phyloP scores from a whole-genome alignment of 1,140 invertebrate species.

The Drosophila simulans region DNA sequence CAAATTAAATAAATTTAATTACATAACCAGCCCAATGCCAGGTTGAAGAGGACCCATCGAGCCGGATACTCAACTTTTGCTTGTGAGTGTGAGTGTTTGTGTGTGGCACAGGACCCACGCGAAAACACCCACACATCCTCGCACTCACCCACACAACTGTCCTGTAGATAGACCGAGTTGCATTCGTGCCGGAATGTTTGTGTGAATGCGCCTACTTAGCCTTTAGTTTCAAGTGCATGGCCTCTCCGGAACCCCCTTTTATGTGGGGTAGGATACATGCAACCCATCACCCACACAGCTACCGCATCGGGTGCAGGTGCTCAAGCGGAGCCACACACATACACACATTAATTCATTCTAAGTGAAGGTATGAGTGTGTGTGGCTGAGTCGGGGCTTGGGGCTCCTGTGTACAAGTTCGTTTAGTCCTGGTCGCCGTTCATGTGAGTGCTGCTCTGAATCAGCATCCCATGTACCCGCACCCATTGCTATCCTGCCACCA shows the following conservation, averaged over 20 bases:
- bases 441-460: conserved; percentile 49
- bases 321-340: conserved; percentile 24
- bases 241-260: conserved; percentile 22
- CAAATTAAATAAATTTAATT: conserved; percentile 44
- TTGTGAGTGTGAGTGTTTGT: conserved; percentile 25
- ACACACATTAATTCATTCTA: conserved; percentile 14
- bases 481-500: neutral
- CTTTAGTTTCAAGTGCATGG: conserved; percentile 55
- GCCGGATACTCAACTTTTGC: conserved; percentile 59
- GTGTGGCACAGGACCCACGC: neutral
- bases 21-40: conserved; percentile 35
- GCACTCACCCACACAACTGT: neutral
- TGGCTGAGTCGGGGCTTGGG: conserved; percentile 33
- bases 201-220: conserved; percentile 53
- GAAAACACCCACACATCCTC: conserved; percentile 10
- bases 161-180: conserved; percentile 49
- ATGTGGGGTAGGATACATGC: neutral
- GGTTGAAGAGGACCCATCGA: conserved; percentile 13
- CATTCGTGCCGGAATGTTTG: conserved; percentile 42
- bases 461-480: conserved; percentile 7
- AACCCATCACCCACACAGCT: conserved; percentile 18
- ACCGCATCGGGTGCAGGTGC: conserved; percentile 41
- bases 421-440: conserved; percentile 33
- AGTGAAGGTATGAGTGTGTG: too few species aligned
- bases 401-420: conserved; percentile 43